Percentiles rank a stretch among this genome's conserved stretches.
phyloP scores from a whole-genome alignment of 37 sponge, comb jelly and placozoan species.

The Aplysina aerophoba region DNA sequence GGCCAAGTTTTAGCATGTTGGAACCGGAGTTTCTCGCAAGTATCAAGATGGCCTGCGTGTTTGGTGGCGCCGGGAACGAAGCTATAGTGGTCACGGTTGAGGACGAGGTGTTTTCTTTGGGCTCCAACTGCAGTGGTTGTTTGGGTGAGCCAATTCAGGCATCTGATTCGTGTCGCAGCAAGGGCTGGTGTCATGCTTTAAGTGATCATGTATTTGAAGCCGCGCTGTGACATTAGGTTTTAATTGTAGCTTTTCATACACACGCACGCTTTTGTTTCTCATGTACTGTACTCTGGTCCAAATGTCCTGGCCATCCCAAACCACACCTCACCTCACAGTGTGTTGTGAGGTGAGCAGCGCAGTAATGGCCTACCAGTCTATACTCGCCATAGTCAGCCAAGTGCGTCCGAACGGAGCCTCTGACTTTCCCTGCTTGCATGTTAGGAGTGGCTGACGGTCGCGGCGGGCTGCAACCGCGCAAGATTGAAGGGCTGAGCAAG shows the following conservation, averaged over 20 bases:
- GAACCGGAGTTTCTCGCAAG: constrained; percentile 52
- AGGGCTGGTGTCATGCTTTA: no score
- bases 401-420: no score
- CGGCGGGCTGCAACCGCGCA: constrained; percentile 65
- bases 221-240: no score
- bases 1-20: constrained; percentile 84
- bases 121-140: constrained; percentile 77
- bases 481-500: constrained; percentile 50
- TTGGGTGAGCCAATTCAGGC: constrained; percentile 10
- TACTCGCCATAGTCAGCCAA: no score
- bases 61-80: constrained; percentile 82
- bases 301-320: not conserved
- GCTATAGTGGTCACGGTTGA: constrained; percentile 74
- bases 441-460: constrained; percentile 69
- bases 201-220: no score
- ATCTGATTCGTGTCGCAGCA: no score
- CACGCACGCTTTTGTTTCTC: no score
- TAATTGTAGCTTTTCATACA: no score
- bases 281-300: not conserved
- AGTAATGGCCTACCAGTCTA: no score
- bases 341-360: no score
- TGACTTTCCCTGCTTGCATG: no score
- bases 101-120: constrained; percentile 80
- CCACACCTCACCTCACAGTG: no score
- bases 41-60: constrained; percentile 72